Conservation (phyloP, 2,113 vertebrate species). For the Alouatta palliata region DNA sequence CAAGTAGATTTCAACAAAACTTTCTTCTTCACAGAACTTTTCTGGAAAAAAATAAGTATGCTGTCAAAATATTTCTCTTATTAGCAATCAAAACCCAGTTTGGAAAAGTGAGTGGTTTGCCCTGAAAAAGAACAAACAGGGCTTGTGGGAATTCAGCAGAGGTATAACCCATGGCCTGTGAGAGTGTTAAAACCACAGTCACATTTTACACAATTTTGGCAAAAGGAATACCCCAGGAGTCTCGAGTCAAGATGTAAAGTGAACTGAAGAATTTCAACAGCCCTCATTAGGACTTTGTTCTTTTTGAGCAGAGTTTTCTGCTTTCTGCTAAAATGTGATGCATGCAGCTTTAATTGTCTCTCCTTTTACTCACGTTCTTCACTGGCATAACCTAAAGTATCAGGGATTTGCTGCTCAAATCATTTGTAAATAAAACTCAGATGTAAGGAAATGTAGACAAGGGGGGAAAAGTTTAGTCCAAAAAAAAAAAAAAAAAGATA, state of each 20-base stretch:
- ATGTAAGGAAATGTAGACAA: background rate
- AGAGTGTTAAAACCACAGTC: constrained; percentile 34
- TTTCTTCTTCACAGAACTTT: background rate
- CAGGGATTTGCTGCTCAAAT: background rate
- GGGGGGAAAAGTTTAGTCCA: background rate
- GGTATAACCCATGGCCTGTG: background rate
- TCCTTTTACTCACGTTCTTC: background rate
- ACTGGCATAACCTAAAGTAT: background rate
- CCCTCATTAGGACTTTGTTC: constrained; percentile 46
- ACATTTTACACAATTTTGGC: constrained; percentile 55
- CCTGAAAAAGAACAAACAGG: constrained; percentile 48
- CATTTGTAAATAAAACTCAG: background rate
- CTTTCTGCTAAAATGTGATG: constrained; percentile 51
- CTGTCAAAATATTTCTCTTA: background rate
- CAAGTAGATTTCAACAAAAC: background rate
- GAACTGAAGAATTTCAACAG: background rate
- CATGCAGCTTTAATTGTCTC: constrained; percentile 20
- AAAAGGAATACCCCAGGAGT: constrained; percentile 49
- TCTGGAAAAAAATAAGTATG: background rate
- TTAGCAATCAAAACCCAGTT: constrained; percentile 40
- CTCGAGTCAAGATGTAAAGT: constrained; percentile 69
- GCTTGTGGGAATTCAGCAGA: background rate
- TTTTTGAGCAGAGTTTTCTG: constrained; percentile 59
- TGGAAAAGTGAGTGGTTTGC: background rate
- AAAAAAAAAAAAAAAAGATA: background rate